phyloP scores from a whole-genome alignment of 2,888 invertebrate genomes.

The Eubasilissa splendida region DNA sequence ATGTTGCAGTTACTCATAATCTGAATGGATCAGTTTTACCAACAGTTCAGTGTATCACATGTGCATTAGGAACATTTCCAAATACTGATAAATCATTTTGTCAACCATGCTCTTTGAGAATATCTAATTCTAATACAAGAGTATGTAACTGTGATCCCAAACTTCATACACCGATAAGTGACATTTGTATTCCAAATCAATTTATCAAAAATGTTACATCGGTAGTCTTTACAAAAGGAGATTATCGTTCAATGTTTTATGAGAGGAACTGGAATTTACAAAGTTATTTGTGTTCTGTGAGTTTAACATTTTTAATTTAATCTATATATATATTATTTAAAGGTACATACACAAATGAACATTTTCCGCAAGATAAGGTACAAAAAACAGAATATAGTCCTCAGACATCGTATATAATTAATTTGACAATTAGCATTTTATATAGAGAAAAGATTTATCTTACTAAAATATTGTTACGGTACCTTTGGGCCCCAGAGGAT shows the following conservation, averaged over 20 bases:
- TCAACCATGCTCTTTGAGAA: slow-evolving; percentile 62
- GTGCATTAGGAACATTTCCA: slow-evolving; percentile 65
- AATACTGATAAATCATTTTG: slow-evolving; percentile 64
- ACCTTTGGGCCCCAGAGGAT: too few relatives aligned
- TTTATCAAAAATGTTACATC: slow-evolving; percentile 63
- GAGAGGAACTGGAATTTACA: slow-evolving; percentile 63
- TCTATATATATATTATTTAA: too few relatives aligned
- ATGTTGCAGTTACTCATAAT: slow-evolving; percentile 64
- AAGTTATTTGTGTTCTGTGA: slow-evolving; percentile 67
- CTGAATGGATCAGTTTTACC: slow-evolving; percentile 63
- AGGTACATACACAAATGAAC: too few relatives aligned
- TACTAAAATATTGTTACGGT: too few relatives aligned
- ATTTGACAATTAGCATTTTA: too few relatives aligned
- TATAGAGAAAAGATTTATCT: too few relatives aligned
- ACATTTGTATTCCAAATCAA: slow-evolving; percentile 63
- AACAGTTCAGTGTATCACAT: slow-evolving; percentile 64
- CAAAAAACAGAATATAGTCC: too few relatives aligned
- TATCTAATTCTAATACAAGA: slow-evolving; percentile 51
- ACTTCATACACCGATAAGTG: slow-evolving; percentile 47
- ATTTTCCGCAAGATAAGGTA: too few relatives aligned
- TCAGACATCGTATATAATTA: too few relatives aligned
- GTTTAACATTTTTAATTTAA: slow-evolving; percentile 29
- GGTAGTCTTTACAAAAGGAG: slow-evolving; percentile 61
- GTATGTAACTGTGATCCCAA: slow-evolving; percentile 63
- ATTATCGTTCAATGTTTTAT: slow-evolving; percentile 56